Evolutionary conservation across 2,113 vertebrate genomes (phyloP).

Genomic region (Ptyas mucosa): DNA sequence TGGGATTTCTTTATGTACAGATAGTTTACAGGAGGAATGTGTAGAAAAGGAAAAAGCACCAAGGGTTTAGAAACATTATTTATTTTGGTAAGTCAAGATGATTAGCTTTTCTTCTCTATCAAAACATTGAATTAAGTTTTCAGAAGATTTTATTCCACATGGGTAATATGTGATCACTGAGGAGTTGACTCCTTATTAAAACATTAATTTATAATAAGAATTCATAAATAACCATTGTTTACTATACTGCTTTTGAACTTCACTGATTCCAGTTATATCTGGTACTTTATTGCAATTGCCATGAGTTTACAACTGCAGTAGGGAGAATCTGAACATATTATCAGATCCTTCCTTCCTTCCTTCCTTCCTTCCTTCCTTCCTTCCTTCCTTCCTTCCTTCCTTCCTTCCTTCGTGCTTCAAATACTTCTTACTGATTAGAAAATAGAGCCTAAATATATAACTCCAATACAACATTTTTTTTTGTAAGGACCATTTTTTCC

Average conservation of each 20-base stretch:
- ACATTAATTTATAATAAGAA: not conserved
- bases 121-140: not conserved
- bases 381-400: not conserved
- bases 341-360: not conserved
- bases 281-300: not conserved
- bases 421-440: not conserved
- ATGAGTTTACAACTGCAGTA: not conserved
- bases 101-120: not conserved
- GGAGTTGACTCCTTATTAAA: not conserved
- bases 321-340: not conserved
- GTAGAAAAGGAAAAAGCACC: not conserved
- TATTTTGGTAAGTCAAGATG: not conserved
- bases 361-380: not conserved
- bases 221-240: not conserved
- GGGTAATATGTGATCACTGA: not conserved
- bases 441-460: not conserved
- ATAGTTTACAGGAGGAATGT: not conserved
- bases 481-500: not conserved
- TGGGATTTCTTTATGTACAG: not conserved
- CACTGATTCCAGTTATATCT: not conserved
- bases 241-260: not conserved
- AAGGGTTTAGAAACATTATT: not conserved
- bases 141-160: not conserved
- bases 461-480: not conserved
- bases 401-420: not conserved